Conservation (phyloP, 64 coral and sea anemone species). For the Catalaphyllia jardinei region DNA sequence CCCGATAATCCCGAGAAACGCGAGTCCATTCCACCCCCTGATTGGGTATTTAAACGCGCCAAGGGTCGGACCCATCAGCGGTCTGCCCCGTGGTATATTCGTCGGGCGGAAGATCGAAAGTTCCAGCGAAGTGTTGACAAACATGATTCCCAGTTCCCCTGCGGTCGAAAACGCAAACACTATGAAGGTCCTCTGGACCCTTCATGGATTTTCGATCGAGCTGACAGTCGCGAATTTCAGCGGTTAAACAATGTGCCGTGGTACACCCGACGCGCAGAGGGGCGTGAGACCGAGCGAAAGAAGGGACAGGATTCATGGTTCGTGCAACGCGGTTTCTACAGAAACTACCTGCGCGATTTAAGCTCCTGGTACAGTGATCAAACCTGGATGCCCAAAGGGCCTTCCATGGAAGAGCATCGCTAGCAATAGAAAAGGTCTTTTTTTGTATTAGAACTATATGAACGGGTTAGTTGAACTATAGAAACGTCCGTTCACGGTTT, state of each 20-base stretch:
- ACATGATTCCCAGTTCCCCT: slow-evolving; percentile 23
- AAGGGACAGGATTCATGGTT: slow-evolving; percentile 30
- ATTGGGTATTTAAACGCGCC: slow-evolving; percentile 27
- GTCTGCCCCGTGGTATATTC: slow-evolving; percentile 48
- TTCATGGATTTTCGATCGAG: slow-evolving; percentile 49
- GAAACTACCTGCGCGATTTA: not conserved
- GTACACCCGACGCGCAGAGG: slow-evolving; percentile 34
- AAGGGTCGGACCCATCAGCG: slow-evolving; percentile 28
- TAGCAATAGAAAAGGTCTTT: not conserved
- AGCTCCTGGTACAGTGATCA: not conserved
- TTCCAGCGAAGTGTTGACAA: not conserved
- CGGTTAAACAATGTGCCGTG: slow-evolving; percentile 41
- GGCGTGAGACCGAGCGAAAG: slow-evolving; percentile 16
- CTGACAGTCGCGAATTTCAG: slow-evolving; percentile 48
- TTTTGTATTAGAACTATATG: not conserved
- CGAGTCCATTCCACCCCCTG: slow-evolving; percentile 10
- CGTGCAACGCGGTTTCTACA: slow-evolving; percentile 11
- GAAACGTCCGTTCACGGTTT: not conserved
- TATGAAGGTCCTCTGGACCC: slow-evolving; percentile 12
- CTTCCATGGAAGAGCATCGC: slow-evolving; percentile 27
- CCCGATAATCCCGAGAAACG: not conserved
- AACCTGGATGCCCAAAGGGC: slow-evolving; percentile 34
- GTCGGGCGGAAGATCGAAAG: slow-evolving; percentile 35
- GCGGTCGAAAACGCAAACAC: not conserved
- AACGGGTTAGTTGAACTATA: too few species aligned